Base-by-base conservation (phyloP, 2,888 invertebrate genomes). In the Tigriopus californicus region DNA sequence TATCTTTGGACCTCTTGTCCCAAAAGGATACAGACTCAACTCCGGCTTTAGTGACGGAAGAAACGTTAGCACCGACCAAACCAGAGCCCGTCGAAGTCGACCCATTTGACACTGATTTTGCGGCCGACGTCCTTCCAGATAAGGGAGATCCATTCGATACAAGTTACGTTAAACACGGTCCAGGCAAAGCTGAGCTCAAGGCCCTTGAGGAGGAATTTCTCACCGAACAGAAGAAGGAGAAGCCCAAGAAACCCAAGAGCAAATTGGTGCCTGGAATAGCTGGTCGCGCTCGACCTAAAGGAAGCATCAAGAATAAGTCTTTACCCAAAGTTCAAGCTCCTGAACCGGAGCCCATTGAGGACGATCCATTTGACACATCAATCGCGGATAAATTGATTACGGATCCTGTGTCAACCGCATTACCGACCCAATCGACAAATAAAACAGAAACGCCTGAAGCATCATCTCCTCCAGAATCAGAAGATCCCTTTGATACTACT, bases 311-410 rank as follows among this genome's bases (percentile, higher is more conserved):
- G 41, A 15, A 33, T 6, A 8, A 25, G 13, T 18, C 22, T 20
- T 15, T 41, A 15, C 33, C 41, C n/a, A 54, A 41, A 54, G 47
- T 22, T 18, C 52, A 61, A 24, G 41, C 52, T 6, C 57, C 58
- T 24, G 53, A 18, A 33, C 22, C 51, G 4, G 2, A 44, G 11
- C 55, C 58, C 10, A 42, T 46, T 2, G 60, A 56, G 24, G 63
- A 61, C 10, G 83, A 84, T 70, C 80, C 80, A 2, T 79, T 79
- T 64, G 84, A 85, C 65, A 82, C 79, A 6, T 77, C 81, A 13
- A 75, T 78, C 60, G 79, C 77, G 5, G 68, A 71, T 10, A 73
- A 73, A 60, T 69, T 73, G 55, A 72, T 59, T 5, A 63, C 61
- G 49, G 61, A 52, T 8, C n/a, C 52, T 13, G 24, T n/a, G 41